Evolutionary conservation across 2,888 invertebrate species (phyloP), one percentile per base, ranked within the genome.

Genomic region (Torymus texanus): DNA sequence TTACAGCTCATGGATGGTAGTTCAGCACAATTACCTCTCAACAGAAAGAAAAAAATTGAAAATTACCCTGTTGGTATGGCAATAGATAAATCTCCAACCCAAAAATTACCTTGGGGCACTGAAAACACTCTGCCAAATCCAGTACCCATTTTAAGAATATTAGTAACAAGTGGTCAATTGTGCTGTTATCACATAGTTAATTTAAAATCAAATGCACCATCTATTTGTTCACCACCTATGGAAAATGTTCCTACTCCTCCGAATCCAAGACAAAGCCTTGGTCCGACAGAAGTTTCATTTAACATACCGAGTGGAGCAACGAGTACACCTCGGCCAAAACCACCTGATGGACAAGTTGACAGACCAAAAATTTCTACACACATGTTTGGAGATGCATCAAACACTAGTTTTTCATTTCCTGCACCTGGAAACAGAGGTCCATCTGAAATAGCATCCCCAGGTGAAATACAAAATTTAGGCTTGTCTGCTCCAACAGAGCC

Each of bases 1-100:
- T 97, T 96, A 94, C 94, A 86, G 66, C 80, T 88, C 16, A 84
- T 86, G 2, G 89, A 89, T 21, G 87, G 86, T 79, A 94, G 94
- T 0, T 92, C 97, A 78, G 96, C 97, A 0, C 96, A 97, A 89
- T 90, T 98, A 77, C 98, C 98, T 0, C 90, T 97, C 16, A 93
- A 94, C 79, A 91, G 93, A 67, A 93, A 93, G 14, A 88, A 88
- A 11, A 97, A 97, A 85, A 87, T 87, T 58, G 97, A 97, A 85
- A 96, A 95, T 5, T 95, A 94, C 88, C 97, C 97, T 0, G 91
- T 97, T 65, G 97, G 97, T 13, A 88, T 96, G 77, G 93, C 94
- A 8, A 91, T 97, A 0, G 96, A 97, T 86, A 94, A 93, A 5
- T 94, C 95, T 51, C 92, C 94, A 1, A 92, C 93, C 66, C 92